Percentiles rank a stretch among this genome's conserved stretches.
phyloP scores from a whole-genome alignment of 2,113 vertebrate species.

The Penelope pileata region DNA sequence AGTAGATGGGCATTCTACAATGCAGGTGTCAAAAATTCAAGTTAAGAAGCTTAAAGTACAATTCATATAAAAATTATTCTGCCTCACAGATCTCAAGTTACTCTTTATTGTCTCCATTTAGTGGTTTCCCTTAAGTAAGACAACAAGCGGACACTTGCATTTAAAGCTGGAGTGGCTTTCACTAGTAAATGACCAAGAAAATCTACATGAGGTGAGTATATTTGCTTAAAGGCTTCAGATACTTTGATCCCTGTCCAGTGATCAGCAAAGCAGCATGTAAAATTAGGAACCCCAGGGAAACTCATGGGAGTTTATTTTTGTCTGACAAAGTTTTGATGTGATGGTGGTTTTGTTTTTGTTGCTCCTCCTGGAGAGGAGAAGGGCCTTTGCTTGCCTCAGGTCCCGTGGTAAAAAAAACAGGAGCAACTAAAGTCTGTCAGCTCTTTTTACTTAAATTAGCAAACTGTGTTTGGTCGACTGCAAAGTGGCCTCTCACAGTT shows the following conservation, averaged over 20 bases:
- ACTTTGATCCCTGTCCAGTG: neutral
- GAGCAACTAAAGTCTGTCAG: neutral
- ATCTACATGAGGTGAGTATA: conserved; percentile 72
- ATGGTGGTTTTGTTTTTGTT: neutral
- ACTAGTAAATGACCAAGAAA: conserved; percentile 76
- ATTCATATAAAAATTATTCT: neutral
- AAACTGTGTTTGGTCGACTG: neutral
- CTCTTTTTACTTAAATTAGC: neutral
- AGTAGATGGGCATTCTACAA: rapidly evolving
- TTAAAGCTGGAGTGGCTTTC: conserved; percentile 92
- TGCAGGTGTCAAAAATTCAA: neutral
- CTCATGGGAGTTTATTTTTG: neutral
- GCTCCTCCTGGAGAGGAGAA: neutral
- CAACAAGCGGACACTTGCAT: conserved; percentile 82
- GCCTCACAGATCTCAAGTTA: neutral
- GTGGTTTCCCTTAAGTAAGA: conserved; percentile 89
- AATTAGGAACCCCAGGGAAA: neutral
- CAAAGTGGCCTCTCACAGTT: neutral
- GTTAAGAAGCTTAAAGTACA: neutral
- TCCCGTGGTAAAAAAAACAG: neutral
- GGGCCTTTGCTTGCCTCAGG: neutral
- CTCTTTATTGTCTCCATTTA: conserved; percentile 55
- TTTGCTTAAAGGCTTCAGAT: neutral
- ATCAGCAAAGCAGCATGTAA: neutral
- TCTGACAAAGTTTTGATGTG: neutral